These are phyloP conservation scores for Cryptus armator DNA, from an alignment of 2,888 invertebrate species.

Conservation along the genomic window DNA sequence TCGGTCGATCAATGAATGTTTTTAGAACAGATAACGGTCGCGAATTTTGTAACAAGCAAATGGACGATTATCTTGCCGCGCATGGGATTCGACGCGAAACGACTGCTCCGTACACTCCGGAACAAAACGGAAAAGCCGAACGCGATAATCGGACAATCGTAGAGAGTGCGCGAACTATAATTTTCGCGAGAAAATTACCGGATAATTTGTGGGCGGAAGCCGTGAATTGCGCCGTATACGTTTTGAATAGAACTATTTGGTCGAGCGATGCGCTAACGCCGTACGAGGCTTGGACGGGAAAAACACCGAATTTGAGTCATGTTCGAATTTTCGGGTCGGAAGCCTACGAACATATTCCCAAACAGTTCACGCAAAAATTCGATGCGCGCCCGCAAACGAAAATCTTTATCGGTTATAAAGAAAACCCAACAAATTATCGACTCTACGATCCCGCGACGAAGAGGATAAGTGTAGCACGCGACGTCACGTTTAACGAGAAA, in stretches of 20 bases:
- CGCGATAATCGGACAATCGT: no score
- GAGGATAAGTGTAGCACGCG: not conserved
- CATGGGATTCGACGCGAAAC: no score
- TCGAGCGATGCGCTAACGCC: not conserved
- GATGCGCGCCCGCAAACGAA: conserved; percentile 5
- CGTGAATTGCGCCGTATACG: conserved; percentile 12
- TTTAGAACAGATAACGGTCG: no score
- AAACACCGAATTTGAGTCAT: conserved; percentile 29
- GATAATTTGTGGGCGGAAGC: conserved; percentile 26
- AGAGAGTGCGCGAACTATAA: no score
- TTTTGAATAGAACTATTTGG: conserved; percentile 1
- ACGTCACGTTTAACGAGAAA: not conserved
- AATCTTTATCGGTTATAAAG: conserved; percentile 20
- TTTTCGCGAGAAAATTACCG: no score
- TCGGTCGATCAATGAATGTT: no score
- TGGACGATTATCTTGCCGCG: no score
- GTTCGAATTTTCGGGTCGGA: conserved; percentile 32
- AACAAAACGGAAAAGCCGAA: no score
- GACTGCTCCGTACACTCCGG: no score
- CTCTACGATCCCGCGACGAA: not conserved
- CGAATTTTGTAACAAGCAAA: no score
- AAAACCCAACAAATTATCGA: conserved; percentile 12
- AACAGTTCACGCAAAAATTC: not conserved
- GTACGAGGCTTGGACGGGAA: conserved; percentile 22
- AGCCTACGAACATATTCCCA: conserved; percentile 55